A percentile compares a stretch with the other conserved stretches of the same genome.
phyloP scores from a whole-genome alignment of 2,888 invertebrate species.

The Pteria penguin region DNA sequence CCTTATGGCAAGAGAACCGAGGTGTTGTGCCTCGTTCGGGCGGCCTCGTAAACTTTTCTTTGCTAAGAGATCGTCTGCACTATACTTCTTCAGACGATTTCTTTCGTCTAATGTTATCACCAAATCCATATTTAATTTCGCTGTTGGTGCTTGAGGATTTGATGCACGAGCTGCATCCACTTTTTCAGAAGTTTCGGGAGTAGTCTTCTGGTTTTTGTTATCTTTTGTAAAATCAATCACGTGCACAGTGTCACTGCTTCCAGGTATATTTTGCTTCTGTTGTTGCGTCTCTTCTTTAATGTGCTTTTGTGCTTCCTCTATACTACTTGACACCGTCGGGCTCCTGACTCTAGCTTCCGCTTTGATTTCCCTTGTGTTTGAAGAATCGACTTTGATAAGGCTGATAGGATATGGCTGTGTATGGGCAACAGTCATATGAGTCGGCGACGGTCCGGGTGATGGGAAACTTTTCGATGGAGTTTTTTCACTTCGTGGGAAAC shows the following conservation, averaged over 20 bases:
- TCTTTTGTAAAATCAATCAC: neutral
- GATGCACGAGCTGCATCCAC: neutral
- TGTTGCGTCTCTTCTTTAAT: no score
- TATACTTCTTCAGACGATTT: conserved; percentile 25
- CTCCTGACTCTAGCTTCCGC: neutral
- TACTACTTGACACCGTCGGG: conserved; percentile 33
- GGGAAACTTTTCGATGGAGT: neutral
- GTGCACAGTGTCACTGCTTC: neutral
- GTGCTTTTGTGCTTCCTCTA: conserved; percentile 2
- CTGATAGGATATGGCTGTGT: neutral
- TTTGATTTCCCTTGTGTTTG: neutral
- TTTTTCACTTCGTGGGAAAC: neutral
- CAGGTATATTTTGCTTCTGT: neutral
- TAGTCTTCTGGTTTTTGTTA: neutral
- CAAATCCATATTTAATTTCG: neutral
- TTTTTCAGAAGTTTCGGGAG: no score
- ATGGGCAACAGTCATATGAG: neutral
- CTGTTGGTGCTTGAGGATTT: neutral
- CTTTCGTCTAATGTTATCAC: conserved; percentile 15
- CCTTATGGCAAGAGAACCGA: conserved; percentile 48
- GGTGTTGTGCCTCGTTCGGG: conserved; percentile 50
- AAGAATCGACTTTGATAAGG: neutral
- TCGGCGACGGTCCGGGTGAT: neutral
- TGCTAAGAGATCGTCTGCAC: conserved; percentile 45
- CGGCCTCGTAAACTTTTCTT: conserved; percentile 47